Conservation (phyloP, 2,888 invertebrate species). For the Melipona bicolor region DNA sequence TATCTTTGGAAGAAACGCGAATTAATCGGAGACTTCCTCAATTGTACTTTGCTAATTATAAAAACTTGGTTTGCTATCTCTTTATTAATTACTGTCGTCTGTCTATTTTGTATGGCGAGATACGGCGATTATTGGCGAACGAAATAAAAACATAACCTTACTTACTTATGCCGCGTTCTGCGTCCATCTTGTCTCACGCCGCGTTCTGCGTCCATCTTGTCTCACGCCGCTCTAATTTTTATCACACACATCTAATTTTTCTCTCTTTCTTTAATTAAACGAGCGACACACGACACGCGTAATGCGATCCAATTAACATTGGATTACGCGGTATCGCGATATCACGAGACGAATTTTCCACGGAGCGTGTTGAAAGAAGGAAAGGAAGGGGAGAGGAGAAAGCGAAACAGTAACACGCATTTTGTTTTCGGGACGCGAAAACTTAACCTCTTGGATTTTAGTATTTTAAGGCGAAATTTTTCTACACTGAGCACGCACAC, state of each 20-base stretch:
- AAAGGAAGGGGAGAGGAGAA: not conserved
- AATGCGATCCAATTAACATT: slow-evolving; percentile 24
- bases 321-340: not conserved
- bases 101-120: not conserved
- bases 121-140: not conserved
- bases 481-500: too few species aligned
- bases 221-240: not conserved
- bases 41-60: too few species aligned
- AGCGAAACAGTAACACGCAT: not conserved
- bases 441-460: not conserved
- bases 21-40: not conserved
- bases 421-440: not conserved
- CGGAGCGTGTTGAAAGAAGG: not conserved
- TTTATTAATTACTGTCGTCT: not conserved
- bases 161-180: not conserved
- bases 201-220: not conserved
- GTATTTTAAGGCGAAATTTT: too few species aligned
- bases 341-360: not conserved
- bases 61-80: not conserved
- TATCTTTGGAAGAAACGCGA: too few species aligned
- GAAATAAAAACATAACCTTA: not conserved
- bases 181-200: too few species aligned
- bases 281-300: not conserved
- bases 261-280: slow-evolving; percentile 16
- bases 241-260: not conserved